A percentile compares a stretch with the other conserved stretches of the same genome.
phyloP scores from a whole-genome alignment of 2,113 vertebrate species.

The Edolisoma coerulescens region DNA sequence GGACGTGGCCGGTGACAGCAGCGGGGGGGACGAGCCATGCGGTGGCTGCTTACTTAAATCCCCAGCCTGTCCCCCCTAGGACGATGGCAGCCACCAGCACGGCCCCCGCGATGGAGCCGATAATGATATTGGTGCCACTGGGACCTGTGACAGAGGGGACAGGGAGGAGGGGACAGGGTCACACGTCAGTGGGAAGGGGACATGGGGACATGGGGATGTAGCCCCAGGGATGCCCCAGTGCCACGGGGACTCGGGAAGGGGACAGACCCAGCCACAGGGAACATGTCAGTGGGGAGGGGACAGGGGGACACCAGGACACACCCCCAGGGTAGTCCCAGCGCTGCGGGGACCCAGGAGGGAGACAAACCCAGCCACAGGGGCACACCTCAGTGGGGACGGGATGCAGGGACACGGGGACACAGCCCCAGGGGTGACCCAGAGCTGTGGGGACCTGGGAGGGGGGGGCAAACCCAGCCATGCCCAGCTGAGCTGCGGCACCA shows the following conservation, averaged over 20 bases:
- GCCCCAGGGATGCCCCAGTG: neutral
- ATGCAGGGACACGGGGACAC: neutral
- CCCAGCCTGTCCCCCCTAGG: slow-evolving; percentile 97
- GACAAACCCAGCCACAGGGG: slow-evolving; percentile 41
- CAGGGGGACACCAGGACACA: neutral
- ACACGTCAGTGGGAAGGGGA: neutral
- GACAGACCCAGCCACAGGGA: neutral
- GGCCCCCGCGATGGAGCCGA: slow-evolving; percentile 95
- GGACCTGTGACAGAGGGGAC: slow-evolving; percentile 85
- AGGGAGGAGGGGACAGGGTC: slow-evolving; percentile 61
- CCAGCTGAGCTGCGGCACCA: neutral
- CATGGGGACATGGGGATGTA: neutral
- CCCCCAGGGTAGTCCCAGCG: neutral
- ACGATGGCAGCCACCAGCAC: slow-evolving; percentile 98
- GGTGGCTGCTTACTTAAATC: slow-evolving; percentile 92
- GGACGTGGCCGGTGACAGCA: neutral
- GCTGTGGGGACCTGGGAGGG: neutral
- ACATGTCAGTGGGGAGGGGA: neutral
- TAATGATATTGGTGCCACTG: slow-evolving; percentile 98
- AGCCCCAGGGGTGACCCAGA: neutral
- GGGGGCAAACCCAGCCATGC: neutral
- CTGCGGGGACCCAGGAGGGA: neutral
- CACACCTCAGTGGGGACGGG: neutral
- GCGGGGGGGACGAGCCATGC: slow-evolving; percentile 67
- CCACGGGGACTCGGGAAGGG: neutral